These are phyloP conservation scores for Philereme vetulata DNA, from an alignment of 2,888 invertebrate genomes.

Conservation along the genomic window DNA sequence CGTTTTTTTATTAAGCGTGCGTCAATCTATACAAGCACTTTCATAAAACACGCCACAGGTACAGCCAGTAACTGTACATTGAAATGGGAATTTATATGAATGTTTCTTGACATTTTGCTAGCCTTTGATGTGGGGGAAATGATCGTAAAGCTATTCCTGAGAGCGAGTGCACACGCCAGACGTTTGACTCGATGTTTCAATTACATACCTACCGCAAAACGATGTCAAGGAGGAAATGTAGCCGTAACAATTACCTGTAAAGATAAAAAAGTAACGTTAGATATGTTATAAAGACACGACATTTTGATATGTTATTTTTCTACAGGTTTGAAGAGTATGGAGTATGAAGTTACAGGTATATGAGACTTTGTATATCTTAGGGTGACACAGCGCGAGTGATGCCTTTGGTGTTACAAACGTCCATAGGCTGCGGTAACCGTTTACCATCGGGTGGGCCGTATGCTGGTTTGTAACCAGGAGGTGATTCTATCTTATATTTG, in stretches of 20 bases:
- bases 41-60: slow-evolving; percentile 18
- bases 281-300: neutral
- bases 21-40: no score
- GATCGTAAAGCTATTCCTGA: slow-evolving; percentile 69
- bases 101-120: slow-evolving; percentile 68
- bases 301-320: neutral
- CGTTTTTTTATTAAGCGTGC: no score
- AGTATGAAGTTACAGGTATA: no score
- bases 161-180: slow-evolving; percentile 44
- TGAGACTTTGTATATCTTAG: no score
- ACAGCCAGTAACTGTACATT: slow-evolving; percentile 46
- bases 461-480: no score
- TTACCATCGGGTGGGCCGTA: no score
- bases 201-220: slow-evolving; percentile 60
- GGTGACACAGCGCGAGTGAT: no score
- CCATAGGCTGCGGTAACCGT: no score
- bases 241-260: slow-evolving; percentile 54
- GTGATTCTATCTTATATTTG: no score
- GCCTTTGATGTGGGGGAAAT: slow-evolving; percentile 78
- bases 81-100: slow-evolving; percentile 62
- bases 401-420: no score
- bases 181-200: slow-evolving; percentile 58
- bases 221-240: slow-evolving; percentile 29
- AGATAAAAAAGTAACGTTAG: slow-evolving; percentile 34
- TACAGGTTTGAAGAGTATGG: no score